These are phyloP conservation scores for Osmerus mordax DNA, from an alignment of 2,113 vertebrate species.

Conservation along the genomic window DNA sequence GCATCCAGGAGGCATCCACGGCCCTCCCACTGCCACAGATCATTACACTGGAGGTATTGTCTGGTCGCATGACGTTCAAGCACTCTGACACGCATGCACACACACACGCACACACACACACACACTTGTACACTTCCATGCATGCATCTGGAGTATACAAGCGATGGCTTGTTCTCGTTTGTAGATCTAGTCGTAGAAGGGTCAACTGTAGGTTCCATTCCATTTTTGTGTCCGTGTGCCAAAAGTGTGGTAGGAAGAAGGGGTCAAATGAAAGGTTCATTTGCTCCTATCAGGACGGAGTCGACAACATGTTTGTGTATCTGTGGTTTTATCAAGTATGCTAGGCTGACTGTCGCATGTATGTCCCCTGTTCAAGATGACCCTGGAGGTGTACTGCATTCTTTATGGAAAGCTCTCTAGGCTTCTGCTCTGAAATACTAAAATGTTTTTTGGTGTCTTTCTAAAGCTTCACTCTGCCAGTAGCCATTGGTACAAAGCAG, in stretches of 20 bases:
- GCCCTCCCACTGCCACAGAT: slow-evolving; percentile 3
- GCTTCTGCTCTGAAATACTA: slow-evolving; percentile 10
- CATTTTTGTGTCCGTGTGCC: too few relatives aligned
- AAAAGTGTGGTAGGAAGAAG: too few relatives aligned
- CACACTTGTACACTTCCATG: background rate
- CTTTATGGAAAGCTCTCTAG: slow-evolving; percentile 1
- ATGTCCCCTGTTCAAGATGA: slow-evolving; percentile 5
- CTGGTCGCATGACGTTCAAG: slow-evolving; percentile 7
- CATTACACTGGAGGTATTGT: slow-evolving; percentile 30
- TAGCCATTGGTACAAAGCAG: background rate
- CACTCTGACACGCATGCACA: slow-evolving; percentile 6
- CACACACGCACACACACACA: background rate
- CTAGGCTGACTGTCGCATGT: slow-evolving; percentile 25
- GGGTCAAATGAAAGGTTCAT: background rate
- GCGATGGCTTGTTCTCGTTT: background rate
- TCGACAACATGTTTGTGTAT: slow-evolving; percentile 46
- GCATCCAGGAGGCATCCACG: slow-evolving; percentile 21
- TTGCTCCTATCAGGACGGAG: background rate
- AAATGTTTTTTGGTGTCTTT: background rate
- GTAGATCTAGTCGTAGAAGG: background rate
- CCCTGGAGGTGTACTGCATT: slow-evolving; percentile 23
- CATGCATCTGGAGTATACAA: background rate
- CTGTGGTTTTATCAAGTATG: slow-evolving; percentile 48
- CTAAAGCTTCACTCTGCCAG: background rate
- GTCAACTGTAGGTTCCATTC: background rate